Conservation (phyloP, 2,113 vertebrate species). For the Corynorhinus townsendii region DNA sequence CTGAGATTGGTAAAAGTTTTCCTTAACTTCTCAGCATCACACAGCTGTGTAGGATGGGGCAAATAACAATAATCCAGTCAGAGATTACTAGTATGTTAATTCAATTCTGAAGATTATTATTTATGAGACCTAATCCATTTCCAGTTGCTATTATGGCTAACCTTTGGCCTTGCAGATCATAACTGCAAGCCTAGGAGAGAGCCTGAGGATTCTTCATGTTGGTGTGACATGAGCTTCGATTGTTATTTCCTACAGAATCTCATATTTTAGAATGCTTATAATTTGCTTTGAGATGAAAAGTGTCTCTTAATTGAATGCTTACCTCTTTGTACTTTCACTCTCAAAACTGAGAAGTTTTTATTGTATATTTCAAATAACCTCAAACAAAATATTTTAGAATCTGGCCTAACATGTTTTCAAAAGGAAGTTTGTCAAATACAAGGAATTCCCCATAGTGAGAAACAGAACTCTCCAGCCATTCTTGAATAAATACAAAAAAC, state of each 20-base stretch:
- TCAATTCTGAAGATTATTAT: neutral
- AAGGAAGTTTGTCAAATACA: neutral
- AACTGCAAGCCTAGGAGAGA: neutral
- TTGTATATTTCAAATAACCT: neutral
- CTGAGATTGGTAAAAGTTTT: neutral
- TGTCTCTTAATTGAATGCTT: neutral
- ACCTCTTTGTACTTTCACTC: neutral
- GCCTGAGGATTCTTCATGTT: neutral
- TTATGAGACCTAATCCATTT: neutral
- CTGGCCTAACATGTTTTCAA: neutral
- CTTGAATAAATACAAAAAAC: neutral
- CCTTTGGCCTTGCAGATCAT: neutral
- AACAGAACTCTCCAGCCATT: neutral
- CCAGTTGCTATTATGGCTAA: neutral
- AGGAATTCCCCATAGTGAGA: neutral
- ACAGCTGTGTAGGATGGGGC: neutral
- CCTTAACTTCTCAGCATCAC: neutral
- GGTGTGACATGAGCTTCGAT: neutral
- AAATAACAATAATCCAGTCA: neutral
- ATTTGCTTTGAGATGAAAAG: neutral
- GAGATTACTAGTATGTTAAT: neutral
- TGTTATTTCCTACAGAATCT: neutral
- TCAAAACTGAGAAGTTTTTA: neutral
- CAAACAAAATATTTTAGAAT: neutral
- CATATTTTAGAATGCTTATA: neutral